These are phyloP conservation scores for Artibeus lituratus DNA, from an alignment of 2,797 vertebrate species.

Conservation along the genomic window DNA sequence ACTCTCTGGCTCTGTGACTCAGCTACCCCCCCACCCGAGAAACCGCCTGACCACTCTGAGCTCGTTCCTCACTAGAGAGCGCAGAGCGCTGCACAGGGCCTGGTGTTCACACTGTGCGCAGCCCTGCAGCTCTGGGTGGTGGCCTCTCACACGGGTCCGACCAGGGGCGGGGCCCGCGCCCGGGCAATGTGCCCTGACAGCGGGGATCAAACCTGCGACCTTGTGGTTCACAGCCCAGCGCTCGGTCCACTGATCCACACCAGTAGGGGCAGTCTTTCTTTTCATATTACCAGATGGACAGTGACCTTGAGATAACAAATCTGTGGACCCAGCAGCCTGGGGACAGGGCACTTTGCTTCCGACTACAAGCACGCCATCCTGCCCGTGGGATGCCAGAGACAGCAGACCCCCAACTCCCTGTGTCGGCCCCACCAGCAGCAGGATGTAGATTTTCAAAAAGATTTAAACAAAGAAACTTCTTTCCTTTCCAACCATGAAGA, in stretches of 20 bases:
- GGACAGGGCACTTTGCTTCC: not conserved
- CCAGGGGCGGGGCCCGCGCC: no score
- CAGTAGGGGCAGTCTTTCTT: not conserved
- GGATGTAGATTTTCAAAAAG: not conserved
- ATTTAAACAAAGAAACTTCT: not conserved
- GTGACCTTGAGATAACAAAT: not conserved
- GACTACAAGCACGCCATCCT: not conserved
- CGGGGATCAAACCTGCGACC: no score
- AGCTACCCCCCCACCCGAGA: not conserved
- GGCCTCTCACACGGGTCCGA: no score
- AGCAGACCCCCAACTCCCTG: not conserved
- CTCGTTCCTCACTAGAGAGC: not conserved
- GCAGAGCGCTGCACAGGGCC: fast-evolving
- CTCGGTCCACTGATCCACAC: no score
- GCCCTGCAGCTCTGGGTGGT: fast-evolving
- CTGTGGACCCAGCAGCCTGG: not conserved
- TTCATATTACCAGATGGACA: not conserved
- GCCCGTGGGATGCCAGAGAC: not conserved
- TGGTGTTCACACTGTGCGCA: not conserved
- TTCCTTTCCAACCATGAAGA: not conserved
- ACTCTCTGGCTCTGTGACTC: not conserved
- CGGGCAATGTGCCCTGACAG: no score
- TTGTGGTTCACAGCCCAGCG: no score
- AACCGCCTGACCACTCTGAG: not conserved
- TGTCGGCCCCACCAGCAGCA: not conserved